Conservation (phyloP, 1,140 invertebrate species). For the Cherax quadricarinatus region DNA sequence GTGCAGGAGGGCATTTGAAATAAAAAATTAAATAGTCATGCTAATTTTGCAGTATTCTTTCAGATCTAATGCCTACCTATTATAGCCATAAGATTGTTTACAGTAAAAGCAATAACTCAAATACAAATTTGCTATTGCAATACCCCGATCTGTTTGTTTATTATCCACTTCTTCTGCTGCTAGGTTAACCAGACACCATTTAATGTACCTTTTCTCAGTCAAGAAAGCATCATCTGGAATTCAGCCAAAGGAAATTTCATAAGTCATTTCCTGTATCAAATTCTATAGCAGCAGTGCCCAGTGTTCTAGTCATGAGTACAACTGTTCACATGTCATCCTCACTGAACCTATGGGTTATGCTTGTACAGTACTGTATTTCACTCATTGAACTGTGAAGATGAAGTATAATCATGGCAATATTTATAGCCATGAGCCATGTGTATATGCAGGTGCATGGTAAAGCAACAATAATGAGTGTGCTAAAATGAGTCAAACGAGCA, state of each 20-base stretch:
- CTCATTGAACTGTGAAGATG: too few species aligned
- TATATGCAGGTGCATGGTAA: too few species aligned
- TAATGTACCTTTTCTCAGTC: conserved; percentile 94
- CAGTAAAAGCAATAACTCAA: conserved; percentile 1
- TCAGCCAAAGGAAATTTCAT: conserved; percentile 14
- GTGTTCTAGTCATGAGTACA: too few species aligned
- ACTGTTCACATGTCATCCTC: too few species aligned
- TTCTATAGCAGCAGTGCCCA: not conserved
- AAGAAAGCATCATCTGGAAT: conserved; percentile 75
- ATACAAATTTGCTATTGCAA: not conserved
- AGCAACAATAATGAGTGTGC: too few species aligned
- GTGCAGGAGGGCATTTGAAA: not conserved
- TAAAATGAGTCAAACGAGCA: too few species aligned
- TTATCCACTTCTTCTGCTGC: conserved; percentile 85
- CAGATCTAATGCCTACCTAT: not conserved
- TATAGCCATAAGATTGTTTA: not conserved
- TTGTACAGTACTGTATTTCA: too few species aligned
- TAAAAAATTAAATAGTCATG: not conserved
- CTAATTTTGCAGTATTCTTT: not conserved
- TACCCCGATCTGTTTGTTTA: conserved; percentile 40
- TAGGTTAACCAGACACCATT: conserved; percentile 91
- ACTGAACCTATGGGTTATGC: too few species aligned
- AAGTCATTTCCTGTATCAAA: not conserved
- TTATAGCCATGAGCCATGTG: too few species aligned
- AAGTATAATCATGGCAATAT: too few species aligned